Evolutionary conservation across 2,888 invertebrate species (phyloP).

Genomic region (Fragum sueziense): DNA sequence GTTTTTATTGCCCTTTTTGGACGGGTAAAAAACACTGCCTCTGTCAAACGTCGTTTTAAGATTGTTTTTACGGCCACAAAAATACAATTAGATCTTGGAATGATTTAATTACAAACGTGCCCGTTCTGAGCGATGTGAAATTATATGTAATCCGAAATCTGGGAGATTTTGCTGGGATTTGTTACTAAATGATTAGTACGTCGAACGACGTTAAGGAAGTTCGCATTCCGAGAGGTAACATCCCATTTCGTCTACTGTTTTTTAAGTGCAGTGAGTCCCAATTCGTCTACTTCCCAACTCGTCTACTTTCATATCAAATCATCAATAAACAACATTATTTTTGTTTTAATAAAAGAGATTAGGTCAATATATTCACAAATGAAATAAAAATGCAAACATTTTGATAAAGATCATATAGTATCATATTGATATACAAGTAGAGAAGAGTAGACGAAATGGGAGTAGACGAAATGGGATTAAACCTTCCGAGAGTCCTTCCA

Average conservation of each 20-base stretch:
- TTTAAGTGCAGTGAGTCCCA: no score
- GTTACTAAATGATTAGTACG: conserved; percentile 32
- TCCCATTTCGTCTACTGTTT: no score
- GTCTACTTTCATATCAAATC: no score
- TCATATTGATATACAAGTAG: no score
- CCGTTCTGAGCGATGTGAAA: conserved; percentile 42
- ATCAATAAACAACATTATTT: no score
- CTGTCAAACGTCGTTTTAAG: conserved; percentile 41
- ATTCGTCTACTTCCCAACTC: no score
- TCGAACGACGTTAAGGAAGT: conserved; percentile 10
- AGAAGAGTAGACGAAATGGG: no score
- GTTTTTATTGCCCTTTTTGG: conserved; percentile 48
- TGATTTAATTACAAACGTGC: conserved; percentile 50
- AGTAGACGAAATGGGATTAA: no score
- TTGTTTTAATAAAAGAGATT: no score
- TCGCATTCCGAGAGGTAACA: not conserved
- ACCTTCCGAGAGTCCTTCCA: conserved; percentile 17
- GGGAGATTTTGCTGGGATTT: conserved; percentile 33
- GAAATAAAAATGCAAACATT: no score
- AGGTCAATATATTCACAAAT: no score
- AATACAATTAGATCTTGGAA: conserved; percentile 42
- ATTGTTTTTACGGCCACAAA: conserved; percentile 48
- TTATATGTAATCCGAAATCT: conserved; percentile 44
- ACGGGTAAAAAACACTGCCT: conserved; percentile 46
- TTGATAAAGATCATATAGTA: no score